These are phyloP conservation scores for Cynodonichthys magdalenae DNA, from an alignment of 2,797 vertebrate genomes.

Conservation along the genomic window DNA sequence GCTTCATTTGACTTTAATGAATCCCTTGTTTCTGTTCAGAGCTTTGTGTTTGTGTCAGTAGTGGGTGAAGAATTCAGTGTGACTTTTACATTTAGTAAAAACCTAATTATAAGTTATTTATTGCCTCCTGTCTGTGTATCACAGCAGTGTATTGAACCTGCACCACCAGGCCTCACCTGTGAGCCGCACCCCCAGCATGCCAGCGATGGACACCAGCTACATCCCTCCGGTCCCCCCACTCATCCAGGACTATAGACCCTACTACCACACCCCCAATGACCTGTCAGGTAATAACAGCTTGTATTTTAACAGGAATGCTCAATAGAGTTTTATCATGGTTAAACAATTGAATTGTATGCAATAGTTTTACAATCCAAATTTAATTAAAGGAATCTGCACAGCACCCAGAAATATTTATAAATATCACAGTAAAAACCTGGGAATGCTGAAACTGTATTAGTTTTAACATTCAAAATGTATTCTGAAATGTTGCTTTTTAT, in stretches of 20 bases:
- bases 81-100: slow-evolving; percentile 15
- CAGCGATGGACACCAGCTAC: slow-evolving; percentile 92
- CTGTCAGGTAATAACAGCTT: slow-evolving; percentile 85
- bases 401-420: too few relatives aligned
- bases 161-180: slow-evolving; percentile 94
- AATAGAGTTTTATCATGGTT: not conserved
- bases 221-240: slow-evolving; percentile 92
- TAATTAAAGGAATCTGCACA: too few relatives aligned
- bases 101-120: slow-evolving; percentile 9
- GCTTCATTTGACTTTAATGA: slow-evolving; percentile 41
- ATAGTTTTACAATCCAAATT: too few relatives aligned
- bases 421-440: too few relatives aligned
- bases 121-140: not conserved
- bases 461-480: too few relatives aligned
- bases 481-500: too few relatives aligned
- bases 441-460: too few relatives aligned
- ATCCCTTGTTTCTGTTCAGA: slow-evolving; percentile 19
- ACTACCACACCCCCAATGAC: slow-evolving; percentile 94
- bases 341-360: too few relatives aligned
- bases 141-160: slow-evolving; percentile 86
- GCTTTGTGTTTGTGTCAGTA: slow-evolving; percentile 15
- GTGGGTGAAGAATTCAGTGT: slow-evolving; percentile 3
- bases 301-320: not conserved
- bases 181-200: slow-evolving; percentile 93
- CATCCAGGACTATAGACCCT: slow-evolving; percentile 96